Conservation (phyloP, 2,113 vertebrate genomes). For the Ailurus styani region DNA sequence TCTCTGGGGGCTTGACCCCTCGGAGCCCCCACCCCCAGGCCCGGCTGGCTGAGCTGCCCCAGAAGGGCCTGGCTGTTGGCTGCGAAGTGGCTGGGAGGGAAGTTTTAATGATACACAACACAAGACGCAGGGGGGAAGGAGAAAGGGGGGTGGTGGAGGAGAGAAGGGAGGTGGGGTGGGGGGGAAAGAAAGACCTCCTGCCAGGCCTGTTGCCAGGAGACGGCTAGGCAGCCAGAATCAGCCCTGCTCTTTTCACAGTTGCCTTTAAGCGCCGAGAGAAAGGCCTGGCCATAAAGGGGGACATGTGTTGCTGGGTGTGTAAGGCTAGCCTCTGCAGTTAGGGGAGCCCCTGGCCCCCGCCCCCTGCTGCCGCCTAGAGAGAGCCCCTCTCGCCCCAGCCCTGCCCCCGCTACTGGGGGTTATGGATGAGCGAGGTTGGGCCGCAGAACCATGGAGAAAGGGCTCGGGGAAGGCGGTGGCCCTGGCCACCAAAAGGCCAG, state of each 20-base stretch:
- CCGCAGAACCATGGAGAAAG: background rate
- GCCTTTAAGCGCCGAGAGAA: slow-evolving; percentile 86
- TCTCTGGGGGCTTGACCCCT: slow-evolving; percentile 63
- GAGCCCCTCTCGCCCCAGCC: slow-evolving; percentile 19
- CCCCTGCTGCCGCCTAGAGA: background rate
- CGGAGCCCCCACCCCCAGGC: slow-evolving; percentile 14
- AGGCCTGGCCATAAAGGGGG: slow-evolving; percentile 89
- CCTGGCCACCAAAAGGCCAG: background rate
- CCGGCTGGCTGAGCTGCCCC: slow-evolving; percentile 51
- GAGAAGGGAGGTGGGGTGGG: slow-evolving; percentile 63
- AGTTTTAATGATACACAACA: slow-evolving; percentile 86
- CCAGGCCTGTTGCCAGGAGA: slow-evolving; percentile 96
- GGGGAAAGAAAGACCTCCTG: slow-evolving; percentile 91
- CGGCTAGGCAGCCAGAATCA: slow-evolving; percentile 94
- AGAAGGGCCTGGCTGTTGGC: slow-evolving; percentile 71
- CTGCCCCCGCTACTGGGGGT: slow-evolving; percentile 39
- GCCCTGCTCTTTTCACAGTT: slow-evolving; percentile 95
- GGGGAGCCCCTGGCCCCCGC: slow-evolving; percentile 62
- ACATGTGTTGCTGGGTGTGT: slow-evolving; percentile 92
- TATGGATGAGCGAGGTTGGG: slow-evolving; percentile 19
- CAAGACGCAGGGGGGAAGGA: slow-evolving; percentile 80
- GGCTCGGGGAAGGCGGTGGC: background rate
- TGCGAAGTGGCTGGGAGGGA: slow-evolving; percentile 77
- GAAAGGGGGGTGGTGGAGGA: slow-evolving; percentile 18
- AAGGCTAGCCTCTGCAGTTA: slow-evolving; percentile 84